Base-by-base conservation (phyloP, 1,140 invertebrate genomes). In the Probaryconus sp. region DNA sequence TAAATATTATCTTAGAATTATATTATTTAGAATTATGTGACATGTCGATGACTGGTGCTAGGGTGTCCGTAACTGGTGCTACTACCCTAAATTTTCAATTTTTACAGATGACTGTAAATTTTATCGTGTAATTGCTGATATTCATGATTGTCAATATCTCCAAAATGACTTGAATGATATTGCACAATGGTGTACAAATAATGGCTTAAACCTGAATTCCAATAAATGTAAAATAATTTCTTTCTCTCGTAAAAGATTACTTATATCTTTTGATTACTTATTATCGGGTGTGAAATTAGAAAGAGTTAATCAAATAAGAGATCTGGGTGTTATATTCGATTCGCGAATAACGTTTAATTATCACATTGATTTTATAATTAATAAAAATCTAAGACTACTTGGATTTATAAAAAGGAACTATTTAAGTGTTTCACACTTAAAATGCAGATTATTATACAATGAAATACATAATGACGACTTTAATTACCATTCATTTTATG, bases 21-120 rank as follows among this genome's bases (percentile, higher is more conserved):
- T n/a, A n/a, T n/a, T n/a, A n/a, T n/a, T n/a, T n/a, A n/a, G n/a
- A n/a, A n/a, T n/a, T n/a, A n/a, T n/a, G n/a, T n/a, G n/a, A n/a
- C n/a, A n/a, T n/a, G n/a, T n/a, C n/a, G n/a, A n/a, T n/a, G n/a
- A n/a, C n/a, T n/a, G n/a, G n/a, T n/a, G n/a, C n/a, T n/a, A n/a
- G n/a, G n/a, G n/a, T n/a, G n/a, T n/a, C n/a, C n/a, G n/a, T n/a
- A n/a, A n/a, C n/a, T n/a, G n/a, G n/a, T n/a, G n/a, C n/a, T n/a
- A n/a, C n/a, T n/a, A n/a, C 17, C 5, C 5, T 10, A n/a, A 26
- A 10, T 40, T 38, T 28, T 14, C 38, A n/a, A 20, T 55, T 1
- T 55, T 38, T 28, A 35, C 50, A 16, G 50, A 55, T n/a, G 50
- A 55, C 28, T 38, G 33, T 28, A 55, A 55, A 26, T 40, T 55